Evolutionary conservation across 2,888 invertebrate genomes (phyloP).

Genomic region (Cheilosia vernalis): DNA sequence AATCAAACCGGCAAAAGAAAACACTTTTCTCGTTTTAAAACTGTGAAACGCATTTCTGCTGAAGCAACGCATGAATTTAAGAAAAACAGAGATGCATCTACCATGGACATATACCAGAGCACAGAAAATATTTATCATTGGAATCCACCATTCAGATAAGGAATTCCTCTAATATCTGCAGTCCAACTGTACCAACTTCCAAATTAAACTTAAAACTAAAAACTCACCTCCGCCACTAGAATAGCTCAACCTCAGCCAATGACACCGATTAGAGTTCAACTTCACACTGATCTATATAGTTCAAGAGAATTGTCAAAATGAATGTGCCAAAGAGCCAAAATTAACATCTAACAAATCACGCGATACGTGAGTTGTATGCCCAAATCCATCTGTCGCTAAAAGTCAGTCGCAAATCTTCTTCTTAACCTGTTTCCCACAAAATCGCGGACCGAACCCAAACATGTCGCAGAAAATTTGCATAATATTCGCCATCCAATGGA

Average conservation of each 20-base stretch:
- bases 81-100: too few species aligned
- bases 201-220: not conserved
- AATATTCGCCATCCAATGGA: constrained; percentile 39
- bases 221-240: constrained; percentile 35
- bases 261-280: constrained; percentile 19
- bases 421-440: constrained; percentile 36
- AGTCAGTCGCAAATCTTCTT: constrained; percentile 29
- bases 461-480: constrained; percentile 51
- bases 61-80: too few species aligned
- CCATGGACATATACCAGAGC: too few species aligned
- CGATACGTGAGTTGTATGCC: constrained; percentile 19
- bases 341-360: constrained; percentile 23
- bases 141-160: too few species aligned
- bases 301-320: constrained; percentile 5
- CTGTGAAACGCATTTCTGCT: too few species aligned
- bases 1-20: too few species aligned
- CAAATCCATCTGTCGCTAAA: constrained; percentile 39
- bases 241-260: constrained; percentile 12
- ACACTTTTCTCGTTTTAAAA: too few species aligned
- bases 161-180: too few species aligned
- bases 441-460: not conserved
- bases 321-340: not conserved
- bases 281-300: constrained; percentile 34
- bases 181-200: too few species aligned
- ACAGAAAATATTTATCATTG: too few species aligned